Base-by-base conservation (phyloP, 2,113 vertebrate species). In the Corythaixoides concolor region DNA sequence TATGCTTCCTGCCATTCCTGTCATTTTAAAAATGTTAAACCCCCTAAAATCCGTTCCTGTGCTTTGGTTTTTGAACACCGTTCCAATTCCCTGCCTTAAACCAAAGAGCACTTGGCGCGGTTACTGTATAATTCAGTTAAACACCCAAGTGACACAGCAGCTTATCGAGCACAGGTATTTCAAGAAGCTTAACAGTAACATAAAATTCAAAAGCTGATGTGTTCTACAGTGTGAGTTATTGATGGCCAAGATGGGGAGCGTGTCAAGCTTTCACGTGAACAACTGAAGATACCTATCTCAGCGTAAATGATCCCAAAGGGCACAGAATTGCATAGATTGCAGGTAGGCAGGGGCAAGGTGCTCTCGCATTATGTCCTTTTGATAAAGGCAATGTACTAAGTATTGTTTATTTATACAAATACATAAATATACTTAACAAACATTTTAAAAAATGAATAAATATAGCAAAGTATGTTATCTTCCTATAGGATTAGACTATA, bases 231-330 rank as follows among this genome's bases (percentile, higher is more conserved):
- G 26, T 7, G 41, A 53, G 23, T 41, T 80, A 32, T 1, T 53
- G 52, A 78, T 81, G 68, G 62, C 8, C 37, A 43, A 26, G 22
- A 26, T 2, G 26, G 16, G 27, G 35, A 76, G 56, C 50, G 23
- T 8, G 18, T 49, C 47, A 28, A 19, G 68, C 41, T 79, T 63
- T 7, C 94, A 52, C 1, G 0, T 55, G 76, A 27, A 78, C 53
- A 30, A 1, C 3, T 5, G 43, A 66, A 59, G 37, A 77, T 39
- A 27, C 24, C 85, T 90, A 95, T 70, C 93, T 79, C 35, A 30
- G 22, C 8, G 37, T 35, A 68, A 82, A 92, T 53, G 77, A 91
- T 87, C 74, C 88, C 90, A 96, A 92, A 97, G 92, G 92, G 59
- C 94, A 94, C 35, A 37, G 67, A 83, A 87, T 3, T 77, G 73